These are phyloP conservation scores for Pao palembangensis DNA, from an alignment of 2,113 vertebrate species.

Conservation along the genomic window DNA sequence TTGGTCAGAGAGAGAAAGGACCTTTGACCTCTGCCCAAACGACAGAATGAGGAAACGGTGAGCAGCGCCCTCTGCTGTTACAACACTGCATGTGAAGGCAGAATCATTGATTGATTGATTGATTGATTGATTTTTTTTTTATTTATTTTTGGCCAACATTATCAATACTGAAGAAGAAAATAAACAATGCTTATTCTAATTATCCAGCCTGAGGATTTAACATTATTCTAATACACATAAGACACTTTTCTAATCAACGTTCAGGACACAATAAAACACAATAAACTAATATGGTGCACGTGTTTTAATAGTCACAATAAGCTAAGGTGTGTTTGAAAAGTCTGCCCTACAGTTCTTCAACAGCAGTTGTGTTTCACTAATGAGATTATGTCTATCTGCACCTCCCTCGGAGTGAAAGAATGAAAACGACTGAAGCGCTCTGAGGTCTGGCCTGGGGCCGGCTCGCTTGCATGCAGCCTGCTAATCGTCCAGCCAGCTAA, in stretches of 20 bases:
- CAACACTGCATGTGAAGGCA: not conserved
- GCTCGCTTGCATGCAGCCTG: slow-evolving; percentile 69
- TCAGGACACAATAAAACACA: too few relatives aligned
- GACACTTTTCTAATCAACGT: too few relatives aligned
- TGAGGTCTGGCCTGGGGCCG: slow-evolving; percentile 46
- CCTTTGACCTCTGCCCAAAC: not conserved
- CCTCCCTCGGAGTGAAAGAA: slow-evolving; percentile 43
- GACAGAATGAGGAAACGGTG: not conserved
- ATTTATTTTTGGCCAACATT: too few relatives aligned
- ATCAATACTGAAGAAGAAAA: too few relatives aligned
- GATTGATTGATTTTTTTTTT: too few relatives aligned
- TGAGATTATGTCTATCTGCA: slow-evolving; percentile 62
- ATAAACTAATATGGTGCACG: too few relatives aligned
- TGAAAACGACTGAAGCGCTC: slow-evolving; percentile 52
- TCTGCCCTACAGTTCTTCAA: slow-evolving; percentile 52
- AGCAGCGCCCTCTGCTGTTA: slow-evolving; percentile 61
- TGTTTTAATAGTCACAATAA: too few relatives aligned
- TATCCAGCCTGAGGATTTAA: too few relatives aligned
- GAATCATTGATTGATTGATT: too few relatives aligned
- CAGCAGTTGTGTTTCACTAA: slow-evolving; percentile 70
- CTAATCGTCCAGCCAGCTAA: slow-evolving; percentile 65
- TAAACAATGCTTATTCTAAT: too few relatives aligned
- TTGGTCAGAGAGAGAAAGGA: too few relatives aligned
- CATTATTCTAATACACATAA: too few relatives aligned
- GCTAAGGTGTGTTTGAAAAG: not conserved